Base-by-base conservation (phyloP, 2,797 vertebrate species). In the Protonibea diacanthus region DNA sequence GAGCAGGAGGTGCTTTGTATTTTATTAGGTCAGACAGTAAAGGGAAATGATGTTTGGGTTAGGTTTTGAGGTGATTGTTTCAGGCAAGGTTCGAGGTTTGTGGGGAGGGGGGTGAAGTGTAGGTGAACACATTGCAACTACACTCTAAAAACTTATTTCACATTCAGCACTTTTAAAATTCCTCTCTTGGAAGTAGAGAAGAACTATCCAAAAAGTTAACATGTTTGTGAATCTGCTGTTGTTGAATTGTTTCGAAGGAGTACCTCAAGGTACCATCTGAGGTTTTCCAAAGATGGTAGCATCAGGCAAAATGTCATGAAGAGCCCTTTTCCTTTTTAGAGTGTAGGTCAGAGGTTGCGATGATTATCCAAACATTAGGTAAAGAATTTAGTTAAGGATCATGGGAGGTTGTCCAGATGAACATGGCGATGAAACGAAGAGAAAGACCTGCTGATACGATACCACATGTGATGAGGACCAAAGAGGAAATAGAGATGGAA, bases 391-490 rank as follows among this genome's bases (percentile, higher is more conserved):
- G 44, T 68, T n/a, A 27, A 47, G 53, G 81, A 52, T 71, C 5
- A 63, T 1, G 6, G 23, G 23, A 25, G 25, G 52, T 44, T 73
- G 40, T 55, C 1, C 45, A n/a, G 76, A 52, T 85, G 79, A 76
- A 40, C 47, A 60, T 78, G 84, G 21, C 0, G 40, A 60, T 78
- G 87, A 82, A 45, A 69, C 42, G 14, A 60, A 61, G 71, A 87
- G 89, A 91, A 91, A 91, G 91, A 92, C 88, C 88, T 42, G 80
- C 74, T 86, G 84, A 85, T 81, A 21, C 18, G 33, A 73, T 48
- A n/a, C 27, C 40, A 72, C 2, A 20, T 53, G 59, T 33, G 59
- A 68, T 71, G 33, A 40, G 33, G 77, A 65, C 14, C 25, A 3
- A 52, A 56, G 57, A 64, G 6, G 33, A 74, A 59, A 73, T 1